phyloP scores from a whole-genome alignment of 2,797 vertebrate genomes.

The Hyperoplus immaculatus region DNA sequence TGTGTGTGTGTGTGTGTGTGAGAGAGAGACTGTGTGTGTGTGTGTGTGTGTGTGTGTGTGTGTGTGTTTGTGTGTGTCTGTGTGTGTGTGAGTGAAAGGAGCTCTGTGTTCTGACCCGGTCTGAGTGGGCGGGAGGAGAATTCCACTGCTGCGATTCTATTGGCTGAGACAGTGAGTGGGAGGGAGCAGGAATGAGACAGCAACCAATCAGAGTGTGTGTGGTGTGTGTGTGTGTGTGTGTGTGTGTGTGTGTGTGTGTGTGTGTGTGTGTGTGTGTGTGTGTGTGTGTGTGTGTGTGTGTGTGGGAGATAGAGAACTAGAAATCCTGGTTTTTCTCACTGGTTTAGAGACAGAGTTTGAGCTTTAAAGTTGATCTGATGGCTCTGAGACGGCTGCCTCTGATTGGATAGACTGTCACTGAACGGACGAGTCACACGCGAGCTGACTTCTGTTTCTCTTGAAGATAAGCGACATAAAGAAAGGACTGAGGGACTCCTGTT shows the following conservation, averaged over 20 bases:
- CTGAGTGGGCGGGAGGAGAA: slow-evolving; percentile 55
- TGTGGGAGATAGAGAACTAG: too few relatives aligned
- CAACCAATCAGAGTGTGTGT: slow-evolving; percentile 27
- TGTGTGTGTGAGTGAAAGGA: slow-evolving; percentile 17
- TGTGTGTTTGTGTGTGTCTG: not conserved
- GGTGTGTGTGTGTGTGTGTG: not conserved
- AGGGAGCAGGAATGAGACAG: not conserved
- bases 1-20: too few relatives aligned
- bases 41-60: slow-evolving; percentile 7
- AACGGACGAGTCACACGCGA: too few relatives aligned
- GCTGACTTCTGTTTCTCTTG: too few relatives aligned
- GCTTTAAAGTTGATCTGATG: slow-evolving; percentile 31
- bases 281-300: too few relatives aligned
- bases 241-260: not conserved
- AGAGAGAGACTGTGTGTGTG: not conserved
- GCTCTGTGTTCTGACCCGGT: slow-evolving; percentile 28
- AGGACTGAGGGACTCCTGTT: too few relatives aligned
- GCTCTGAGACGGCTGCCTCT: not conserved
- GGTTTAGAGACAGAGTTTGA: not conserved
- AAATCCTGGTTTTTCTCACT: too few relatives aligned
- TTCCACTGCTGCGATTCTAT: slow-evolving; percentile 38
- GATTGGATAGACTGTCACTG: not conserved
- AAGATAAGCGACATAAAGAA: too few relatives aligned
- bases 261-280: not conserved
- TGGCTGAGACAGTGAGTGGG: slow-evolving; percentile 51